These are phyloP conservation scores for Aplysina aerophoba DNA, from an alignment of 37 sponge, comb jelly and placozoan genomes.

Conservation along the genomic window DNA sequence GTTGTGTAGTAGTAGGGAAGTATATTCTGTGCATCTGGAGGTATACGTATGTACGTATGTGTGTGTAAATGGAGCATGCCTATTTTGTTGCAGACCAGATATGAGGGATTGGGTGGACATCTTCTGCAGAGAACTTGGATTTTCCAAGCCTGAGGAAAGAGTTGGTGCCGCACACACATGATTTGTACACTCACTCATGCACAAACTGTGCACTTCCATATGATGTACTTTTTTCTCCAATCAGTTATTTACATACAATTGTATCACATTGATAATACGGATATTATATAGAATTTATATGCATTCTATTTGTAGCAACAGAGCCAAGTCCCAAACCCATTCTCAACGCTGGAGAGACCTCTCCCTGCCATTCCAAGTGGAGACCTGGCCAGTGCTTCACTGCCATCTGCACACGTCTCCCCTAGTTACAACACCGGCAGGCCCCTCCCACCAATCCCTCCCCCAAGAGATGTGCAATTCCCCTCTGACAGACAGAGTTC, in stretches of 20 bases:
- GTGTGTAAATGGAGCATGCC: not conserved
- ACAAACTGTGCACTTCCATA: too few relatives aligned
- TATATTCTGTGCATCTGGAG: not conserved
- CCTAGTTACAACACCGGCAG: too few relatives aligned
- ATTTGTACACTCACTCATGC: too few relatives aligned
- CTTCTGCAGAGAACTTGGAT: constrained; percentile 34
- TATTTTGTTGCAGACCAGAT: constrained; percentile 26
- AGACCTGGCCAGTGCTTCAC: not conserved
- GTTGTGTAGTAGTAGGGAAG: not conserved
- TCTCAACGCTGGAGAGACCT: not conserved
- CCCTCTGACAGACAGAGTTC: too few relatives aligned
- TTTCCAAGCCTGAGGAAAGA: not conserved
- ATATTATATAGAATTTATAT: too few relatives aligned
- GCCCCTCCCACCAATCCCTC: too few relatives aligned
- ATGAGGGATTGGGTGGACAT: constrained; percentile 61
- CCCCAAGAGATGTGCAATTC: too few relatives aligned
- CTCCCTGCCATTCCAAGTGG: not conserved
- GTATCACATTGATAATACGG: too few relatives aligned
- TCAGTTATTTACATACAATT: too few relatives aligned
- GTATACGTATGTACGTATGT: not conserved
- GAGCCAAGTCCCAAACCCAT: not conserved
- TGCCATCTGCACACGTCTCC: not conserved
- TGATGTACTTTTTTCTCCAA: too few relatives aligned
- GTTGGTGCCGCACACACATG: not conserved
- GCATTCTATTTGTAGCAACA: too few relatives aligned